Base-by-base conservation (phyloP, 23 tunicate species). In the Phallusia fumigata region DNA sequence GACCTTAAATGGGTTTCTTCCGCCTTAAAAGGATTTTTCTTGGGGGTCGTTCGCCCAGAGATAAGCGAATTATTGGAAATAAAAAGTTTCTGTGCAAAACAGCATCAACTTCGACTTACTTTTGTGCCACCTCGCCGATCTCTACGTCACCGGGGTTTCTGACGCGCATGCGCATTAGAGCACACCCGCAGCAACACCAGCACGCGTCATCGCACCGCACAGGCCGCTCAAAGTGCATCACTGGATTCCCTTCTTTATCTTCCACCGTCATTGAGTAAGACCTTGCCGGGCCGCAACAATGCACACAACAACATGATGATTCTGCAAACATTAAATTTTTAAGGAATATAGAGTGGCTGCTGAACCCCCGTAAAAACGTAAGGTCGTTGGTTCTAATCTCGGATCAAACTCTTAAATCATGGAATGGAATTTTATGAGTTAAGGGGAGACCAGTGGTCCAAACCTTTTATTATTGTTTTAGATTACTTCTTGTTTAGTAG, bases 141-240 rank as follows among this genome's bases (percentile, higher is more conserved):
- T 19, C 45, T 35, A 36, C 85, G 24, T 75, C 84, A 69, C 50
- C 19, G 18, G 84, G 49, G 32, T 80, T 79, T 0, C 51, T 47
- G 28, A 90, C 81, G 74, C 65, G 45, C 45, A 90, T 76, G 30
- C 80, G 82, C 89, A 85, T 85, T 3, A 85, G 85, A 19, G 80
- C 89, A 33, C 93, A 93, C 32, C 90, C 95, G 77, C 95, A 90
- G 65, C 93, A 88, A 83, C 92, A 93, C 87, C 84, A 86, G 65
- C 98, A 88, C 32, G 78, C 81, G 77, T 86, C 92, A 51, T 82
- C 85, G 35, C 98, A 93, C 0, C 92, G 80, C 44, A 73, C 86
- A 28, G 98, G 98, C 26, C 98, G 81, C 0, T 73, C 84, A 28
- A 93, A 81, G 33, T 92, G 79, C 50, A 89, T 21, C 83, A 93